These are phyloP conservation scores for Opisthograptis luteolata DNA, from an alignment of 2,888 invertebrate species.

Conservation along the genomic window DNA sequence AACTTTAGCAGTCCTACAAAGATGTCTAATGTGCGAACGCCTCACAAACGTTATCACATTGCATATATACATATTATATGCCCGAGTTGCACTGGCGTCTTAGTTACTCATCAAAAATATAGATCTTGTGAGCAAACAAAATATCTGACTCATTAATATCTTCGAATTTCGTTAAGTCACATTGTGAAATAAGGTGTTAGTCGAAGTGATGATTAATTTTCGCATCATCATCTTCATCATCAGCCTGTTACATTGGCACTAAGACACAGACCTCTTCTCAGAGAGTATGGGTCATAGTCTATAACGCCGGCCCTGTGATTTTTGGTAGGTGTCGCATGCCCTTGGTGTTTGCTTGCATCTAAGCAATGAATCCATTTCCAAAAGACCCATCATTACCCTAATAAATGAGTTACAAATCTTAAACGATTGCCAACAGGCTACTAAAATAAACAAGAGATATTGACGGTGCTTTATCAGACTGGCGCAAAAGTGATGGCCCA, in stretches of 20 bases:
- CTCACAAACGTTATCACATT: no score
- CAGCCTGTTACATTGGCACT: not conserved
- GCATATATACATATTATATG: slow-evolving; percentile 3
- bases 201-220: not conserved
- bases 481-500: slow-evolving; percentile 19
- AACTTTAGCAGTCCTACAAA: no score
- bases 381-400: not conserved
- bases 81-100: not conserved
- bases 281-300: no score
- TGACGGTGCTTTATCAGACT: slow-evolving; percentile 18
- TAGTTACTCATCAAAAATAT: slow-evolving; percentile 9
- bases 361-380: not conserved
- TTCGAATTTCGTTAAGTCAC: not conserved
- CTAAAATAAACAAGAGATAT: slow-evolving; percentile 25
- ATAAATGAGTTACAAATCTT: slow-evolving; percentile 9
- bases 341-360: no score
- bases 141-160: not conserved
- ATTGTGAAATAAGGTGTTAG: not conserved
- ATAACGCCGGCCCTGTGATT: no score
- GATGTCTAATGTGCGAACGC: no score
- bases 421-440: not conserved
- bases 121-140: not conserved
- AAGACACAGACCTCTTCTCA: no score
- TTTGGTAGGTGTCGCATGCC: no score
- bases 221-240: no score